These are phyloP conservation scores for Micropoecilia bifurca DNA, from an alignment of 2,797 vertebrate species.

Conservation along the genomic window DNA sequence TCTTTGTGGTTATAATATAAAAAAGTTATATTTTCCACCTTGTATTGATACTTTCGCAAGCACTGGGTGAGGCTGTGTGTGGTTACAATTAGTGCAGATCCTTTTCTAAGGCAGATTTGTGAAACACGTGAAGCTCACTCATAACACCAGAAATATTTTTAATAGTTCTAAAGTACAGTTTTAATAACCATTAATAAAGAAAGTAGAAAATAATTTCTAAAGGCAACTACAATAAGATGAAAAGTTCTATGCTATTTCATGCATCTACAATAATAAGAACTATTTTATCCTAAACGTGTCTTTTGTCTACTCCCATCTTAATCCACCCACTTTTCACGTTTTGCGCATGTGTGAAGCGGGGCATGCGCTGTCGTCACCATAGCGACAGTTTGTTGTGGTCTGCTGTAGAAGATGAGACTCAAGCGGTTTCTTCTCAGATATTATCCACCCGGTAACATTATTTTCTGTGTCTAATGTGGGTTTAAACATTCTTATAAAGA, in stretches of 20 bases:
- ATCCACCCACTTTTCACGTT: neutral
- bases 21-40: neutral
- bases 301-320: neutral
- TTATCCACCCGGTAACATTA: conserved; percentile 83
- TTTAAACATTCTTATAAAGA: neutral
- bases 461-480: neutral
- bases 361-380: conserved; percentile 31
- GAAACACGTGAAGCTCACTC: neutral
- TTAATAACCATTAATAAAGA: neutral
- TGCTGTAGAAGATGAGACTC: conserved; percentile 82
- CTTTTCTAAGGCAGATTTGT: neutral
- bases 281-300: neutral
- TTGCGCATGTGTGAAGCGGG: conserved; percentile 47
- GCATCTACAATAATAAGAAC: neutral
- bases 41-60: neutral
- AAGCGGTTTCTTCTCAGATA: conserved; percentile 90
- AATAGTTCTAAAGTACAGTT: neutral
- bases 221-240: neutral
- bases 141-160: neutral
- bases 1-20: neutral
- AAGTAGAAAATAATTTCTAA: neutral
- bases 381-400: conserved; percentile 73
- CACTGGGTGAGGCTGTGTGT: neutral
- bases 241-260: neutral
- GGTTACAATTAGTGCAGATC: neutral